Evolutionary conservation across 2,113 vertebrate species (phyloP).

Genomic region (Seriola aureovittata): DNA sequence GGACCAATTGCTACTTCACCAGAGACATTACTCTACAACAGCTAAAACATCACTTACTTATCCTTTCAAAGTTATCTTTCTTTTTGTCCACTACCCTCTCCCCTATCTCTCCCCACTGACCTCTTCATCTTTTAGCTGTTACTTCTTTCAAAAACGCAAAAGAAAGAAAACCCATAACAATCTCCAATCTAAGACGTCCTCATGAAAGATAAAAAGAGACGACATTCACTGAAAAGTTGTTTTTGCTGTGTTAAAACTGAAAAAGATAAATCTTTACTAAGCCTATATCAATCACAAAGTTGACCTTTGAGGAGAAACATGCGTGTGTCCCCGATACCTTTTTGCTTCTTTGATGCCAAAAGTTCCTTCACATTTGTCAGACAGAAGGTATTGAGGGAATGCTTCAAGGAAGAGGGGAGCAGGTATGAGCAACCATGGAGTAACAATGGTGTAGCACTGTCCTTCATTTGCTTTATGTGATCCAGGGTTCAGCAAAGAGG

Average conservation of each 20-base stretch:
- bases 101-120: constrained; percentile 33
- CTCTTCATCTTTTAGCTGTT: constrained; percentile 44
- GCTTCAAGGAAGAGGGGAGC: constrained; percentile 42
- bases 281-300: constrained; percentile 26
- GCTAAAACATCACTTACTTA: constrained; percentile 73
- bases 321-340: constrained; percentile 50
- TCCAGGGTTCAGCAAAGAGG: constrained; percentile 39
- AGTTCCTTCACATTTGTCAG: constrained; percentile 69
- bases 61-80: constrained; percentile 54
- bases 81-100: constrained; percentile 21
- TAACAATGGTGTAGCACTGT: constrained; percentile 43
- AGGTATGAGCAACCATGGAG: constrained; percentile 53
- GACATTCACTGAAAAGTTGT: constrained; percentile 31
- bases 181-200: constrained; percentile 31
- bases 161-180: constrained; percentile 24
- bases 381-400: constrained; percentile 52
- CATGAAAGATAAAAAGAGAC: constrained; percentile 9
- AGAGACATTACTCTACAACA: constrained; percentile 61
- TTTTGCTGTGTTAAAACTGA: constrained; percentile 45
- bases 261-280: constrained; percentile 26
- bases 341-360: constrained; percentile 44
- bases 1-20: constrained; percentile 55
- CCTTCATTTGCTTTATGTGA: constrained; percentile 49
- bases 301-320: constrained; percentile 48
- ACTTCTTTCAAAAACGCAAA: constrained; percentile 21